phyloP scores from a whole-genome alignment of 2,113 vertebrate species.

The Microcebus jonahi region DNA sequence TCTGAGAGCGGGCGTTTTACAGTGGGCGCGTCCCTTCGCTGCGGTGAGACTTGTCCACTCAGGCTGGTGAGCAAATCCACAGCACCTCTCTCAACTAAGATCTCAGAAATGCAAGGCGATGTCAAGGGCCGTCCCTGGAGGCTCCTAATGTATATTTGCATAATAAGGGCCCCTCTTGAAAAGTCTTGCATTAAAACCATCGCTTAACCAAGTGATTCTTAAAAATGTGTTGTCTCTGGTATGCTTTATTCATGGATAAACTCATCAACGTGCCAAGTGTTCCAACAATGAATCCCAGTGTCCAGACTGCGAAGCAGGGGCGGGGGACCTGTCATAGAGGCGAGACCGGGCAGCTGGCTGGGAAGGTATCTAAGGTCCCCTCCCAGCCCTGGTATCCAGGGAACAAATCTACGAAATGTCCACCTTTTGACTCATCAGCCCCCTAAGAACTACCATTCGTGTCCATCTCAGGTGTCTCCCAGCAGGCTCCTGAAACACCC shows the following conservation, averaged over 20 bases:
- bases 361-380: background rate
- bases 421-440: background rate
- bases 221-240: background rate
- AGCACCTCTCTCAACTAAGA: background rate
- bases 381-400: background rate
- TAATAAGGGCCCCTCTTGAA: background rate
- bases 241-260: background rate
- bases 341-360: background rate
- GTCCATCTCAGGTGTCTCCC: too few species aligned
- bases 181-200: background rate
- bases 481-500: background rate
- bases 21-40: accelerated
- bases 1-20: background rate
- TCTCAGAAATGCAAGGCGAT: background rate
- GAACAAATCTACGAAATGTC: background rate
- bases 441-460: background rate
- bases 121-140: background rate
- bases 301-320: background rate
- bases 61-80: accelerated
- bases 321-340: background rate
- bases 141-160: background rate
- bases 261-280: background rate
- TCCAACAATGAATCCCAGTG: background rate
- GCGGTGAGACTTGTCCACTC: background rate
- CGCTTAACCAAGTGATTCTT: background rate